These are phyloP conservation scores for Apodemia duryi DNA, from an alignment of 2,888 invertebrate genomes.

Conservation along the genomic window DNA sequence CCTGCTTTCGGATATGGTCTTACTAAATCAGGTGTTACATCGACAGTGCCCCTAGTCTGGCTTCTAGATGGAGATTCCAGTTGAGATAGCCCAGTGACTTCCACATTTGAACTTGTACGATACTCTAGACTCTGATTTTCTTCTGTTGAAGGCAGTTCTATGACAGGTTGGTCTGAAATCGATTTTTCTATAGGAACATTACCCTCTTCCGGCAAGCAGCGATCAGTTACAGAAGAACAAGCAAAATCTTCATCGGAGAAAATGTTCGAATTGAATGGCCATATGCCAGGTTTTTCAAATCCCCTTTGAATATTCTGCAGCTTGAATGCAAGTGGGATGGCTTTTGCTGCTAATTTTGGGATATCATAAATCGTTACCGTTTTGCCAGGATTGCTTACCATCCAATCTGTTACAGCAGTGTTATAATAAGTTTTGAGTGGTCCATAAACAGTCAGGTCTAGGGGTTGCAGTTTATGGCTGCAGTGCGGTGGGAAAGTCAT, in stretches of 20 bases:
- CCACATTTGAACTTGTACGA: too few relatives aligned
- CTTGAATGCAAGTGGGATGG: conserved; percentile 31
- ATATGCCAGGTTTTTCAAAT: conserved; percentile 34
- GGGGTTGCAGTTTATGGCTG: conserved; percentile 27
- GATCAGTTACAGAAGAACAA: too few relatives aligned
- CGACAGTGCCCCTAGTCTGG: too few relatives aligned
- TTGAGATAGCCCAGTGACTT: too few relatives aligned
- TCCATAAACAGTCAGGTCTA: conserved; percentile 30
- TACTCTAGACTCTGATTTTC: too few relatives aligned
- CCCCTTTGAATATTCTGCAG: conserved; percentile 30
- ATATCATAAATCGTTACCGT: conserved; percentile 32
- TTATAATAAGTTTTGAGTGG: conserved; percentile 29
- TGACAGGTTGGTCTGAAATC: too few relatives aligned
- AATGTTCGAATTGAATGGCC: conserved; percentile 32
- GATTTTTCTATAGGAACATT: too few relatives aligned
- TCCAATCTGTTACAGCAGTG: conserved; percentile 26
- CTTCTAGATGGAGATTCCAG: too few relatives aligned
- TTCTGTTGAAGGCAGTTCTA: too few relatives aligned
- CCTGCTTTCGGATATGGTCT: too few relatives aligned
- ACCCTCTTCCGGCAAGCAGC: too few relatives aligned
- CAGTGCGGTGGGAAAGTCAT: conserved; percentile 30
- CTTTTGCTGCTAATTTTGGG: conserved; percentile 28
- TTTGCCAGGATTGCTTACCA: conserved; percentile 27
- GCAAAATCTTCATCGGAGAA: conserved; percentile 17
- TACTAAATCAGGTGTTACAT: too few relatives aligned